phyloP scores from a whole-genome alignment of 2,113 vertebrate genomes.

The Brachypteracias leptosomus region DNA sequence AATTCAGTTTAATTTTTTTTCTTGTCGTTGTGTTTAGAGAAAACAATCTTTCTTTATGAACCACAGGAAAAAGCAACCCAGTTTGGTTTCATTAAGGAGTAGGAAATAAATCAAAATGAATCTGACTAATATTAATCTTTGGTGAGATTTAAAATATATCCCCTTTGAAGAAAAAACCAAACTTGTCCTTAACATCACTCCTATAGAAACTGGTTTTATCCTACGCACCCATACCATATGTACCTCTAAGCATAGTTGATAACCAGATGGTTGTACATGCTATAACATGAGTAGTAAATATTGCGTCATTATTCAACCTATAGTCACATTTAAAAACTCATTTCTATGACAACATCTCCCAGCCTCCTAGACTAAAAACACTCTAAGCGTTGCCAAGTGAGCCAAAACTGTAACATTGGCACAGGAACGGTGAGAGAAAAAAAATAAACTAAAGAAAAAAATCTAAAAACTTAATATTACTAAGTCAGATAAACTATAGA shows the following conservation, averaged over 20 bases:
- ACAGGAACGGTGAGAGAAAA: background rate
- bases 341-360: background rate
- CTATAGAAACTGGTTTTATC: background rate
- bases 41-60: background rate
- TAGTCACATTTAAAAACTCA: background rate
- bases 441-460: background rate
- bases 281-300: background rate
- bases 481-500: background rate
- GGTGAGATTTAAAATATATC: background rate
- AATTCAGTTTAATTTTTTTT: background rate
- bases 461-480: background rate
- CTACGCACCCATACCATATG: background rate
- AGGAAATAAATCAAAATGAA: background rate
- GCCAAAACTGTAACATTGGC: background rate
- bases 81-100: background rate
- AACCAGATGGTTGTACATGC: background rate
- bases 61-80: background rate
- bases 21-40: background rate
- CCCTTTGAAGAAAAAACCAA: background rate
- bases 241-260: background rate
- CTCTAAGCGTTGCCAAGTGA: background rate
- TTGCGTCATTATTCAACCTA: background rate
- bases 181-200: background rate
- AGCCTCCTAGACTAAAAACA: background rate
- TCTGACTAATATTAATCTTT: background rate